These are phyloP conservation scores for Cerastoderma edule DNA, from an alignment of 2,888 invertebrate genomes.

Conservation along the genomic window DNA sequence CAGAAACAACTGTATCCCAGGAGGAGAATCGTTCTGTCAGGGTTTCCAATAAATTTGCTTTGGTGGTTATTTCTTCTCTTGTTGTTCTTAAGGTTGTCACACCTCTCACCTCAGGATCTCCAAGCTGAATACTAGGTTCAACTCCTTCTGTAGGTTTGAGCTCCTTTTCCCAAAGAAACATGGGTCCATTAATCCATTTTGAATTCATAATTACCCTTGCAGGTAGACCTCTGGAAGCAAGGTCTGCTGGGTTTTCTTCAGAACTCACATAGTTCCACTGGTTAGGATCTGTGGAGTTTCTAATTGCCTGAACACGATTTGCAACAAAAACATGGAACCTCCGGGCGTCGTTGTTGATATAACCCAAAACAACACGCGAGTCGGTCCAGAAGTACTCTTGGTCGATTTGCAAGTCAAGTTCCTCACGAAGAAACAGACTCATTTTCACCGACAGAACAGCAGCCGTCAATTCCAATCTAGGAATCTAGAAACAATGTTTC, in stretches of 20 bases:
- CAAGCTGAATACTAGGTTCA: conserved; percentile 26
- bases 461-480: conserved; percentile 56
- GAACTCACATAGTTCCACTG: conserved; percentile 62
- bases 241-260: conserved; percentile 61
- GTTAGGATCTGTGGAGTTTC: conserved; percentile 39
- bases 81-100: conserved; percentile 9
- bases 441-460: conserved; percentile 58
- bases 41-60: no score
- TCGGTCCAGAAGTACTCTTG: conserved; percentile 64
- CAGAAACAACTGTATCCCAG: conserved; percentile 32
- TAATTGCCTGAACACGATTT: conserved; percentile 63
- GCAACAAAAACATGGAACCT: conserved; percentile 67
- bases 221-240: conserved; percentile 55
- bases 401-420: conserved; percentile 33
- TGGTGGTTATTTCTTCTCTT: neutral
- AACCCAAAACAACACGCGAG: conserved; percentile 58
- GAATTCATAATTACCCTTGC: conserved; percentile 21
- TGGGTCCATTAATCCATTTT: conserved; percentile 49
- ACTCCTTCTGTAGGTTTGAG: conserved; percentile 20
- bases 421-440: conserved; percentile 32
- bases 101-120: conserved; percentile 43
- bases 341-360: conserved; percentile 59
- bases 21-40: conserved; percentile 28
- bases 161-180: conserved; percentile 41
- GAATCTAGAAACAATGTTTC: conserved; percentile 47